Conservation (phyloP, 2,113 vertebrate genomes). For the Aldabrachelys gigantea region DNA sequence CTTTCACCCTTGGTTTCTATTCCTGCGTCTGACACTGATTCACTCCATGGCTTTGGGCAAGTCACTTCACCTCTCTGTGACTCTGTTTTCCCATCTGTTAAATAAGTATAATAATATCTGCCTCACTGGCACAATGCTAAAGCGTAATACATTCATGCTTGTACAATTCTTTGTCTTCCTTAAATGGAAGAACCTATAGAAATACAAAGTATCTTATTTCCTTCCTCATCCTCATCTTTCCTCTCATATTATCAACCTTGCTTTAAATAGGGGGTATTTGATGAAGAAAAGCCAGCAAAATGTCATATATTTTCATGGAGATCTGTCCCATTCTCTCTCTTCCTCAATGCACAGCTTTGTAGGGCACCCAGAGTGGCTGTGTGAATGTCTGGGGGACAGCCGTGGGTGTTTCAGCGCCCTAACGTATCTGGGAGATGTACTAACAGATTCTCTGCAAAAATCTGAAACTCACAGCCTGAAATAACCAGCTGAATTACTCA, state of each 20-base stretch:
- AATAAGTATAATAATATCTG: slow-evolving; percentile 50
- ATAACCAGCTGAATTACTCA: neutral
- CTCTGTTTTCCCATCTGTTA: neutral
- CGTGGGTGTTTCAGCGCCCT: neutral
- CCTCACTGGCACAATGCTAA: neutral
- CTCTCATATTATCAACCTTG: neutral
- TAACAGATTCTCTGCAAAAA: neutral
- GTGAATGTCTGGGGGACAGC: neutral
- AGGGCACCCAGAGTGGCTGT: neutral
- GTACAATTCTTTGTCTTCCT: neutral
- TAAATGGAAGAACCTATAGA: neutral
- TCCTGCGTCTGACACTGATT: slow-evolving; percentile 30
- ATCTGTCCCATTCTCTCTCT: neutral
- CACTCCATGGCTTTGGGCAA: slow-evolving; percentile 53
- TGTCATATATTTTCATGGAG: neutral
- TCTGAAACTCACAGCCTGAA: neutral
- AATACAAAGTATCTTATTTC: neutral
- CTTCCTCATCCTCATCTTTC: neutral
- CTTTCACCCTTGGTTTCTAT: slow-evolving; percentile 9
- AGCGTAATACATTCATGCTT: neutral
- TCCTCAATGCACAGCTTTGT: neutral
- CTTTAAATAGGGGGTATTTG: neutral
- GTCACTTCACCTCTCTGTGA: slow-evolving; percentile 34
- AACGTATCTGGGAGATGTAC: neutral
- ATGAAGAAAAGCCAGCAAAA: neutral